phyloP scores from a whole-genome alignment of 2,797 vertebrate genomes.

The Propithecus deckenii region DNA sequence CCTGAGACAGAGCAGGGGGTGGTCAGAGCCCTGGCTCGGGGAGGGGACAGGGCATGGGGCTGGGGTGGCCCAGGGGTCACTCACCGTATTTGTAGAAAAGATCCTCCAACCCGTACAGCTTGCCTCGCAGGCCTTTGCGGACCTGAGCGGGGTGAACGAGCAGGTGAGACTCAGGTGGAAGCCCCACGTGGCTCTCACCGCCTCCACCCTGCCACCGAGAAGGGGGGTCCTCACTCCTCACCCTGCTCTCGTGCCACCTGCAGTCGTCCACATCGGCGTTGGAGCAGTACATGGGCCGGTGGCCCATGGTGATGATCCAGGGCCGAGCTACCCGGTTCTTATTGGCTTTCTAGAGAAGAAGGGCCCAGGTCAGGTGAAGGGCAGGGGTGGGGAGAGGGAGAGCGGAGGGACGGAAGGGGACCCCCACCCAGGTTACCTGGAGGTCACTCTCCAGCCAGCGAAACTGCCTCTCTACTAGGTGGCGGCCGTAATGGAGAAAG shows the following conservation, averaged over 20 bases:
- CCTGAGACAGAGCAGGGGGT: conserved; percentile 80
- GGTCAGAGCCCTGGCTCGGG: background rate
- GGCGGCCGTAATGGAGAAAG: conserved; percentile 87
- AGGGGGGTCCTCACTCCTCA: conserved; percentile 82
- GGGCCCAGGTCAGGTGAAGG: background rate
- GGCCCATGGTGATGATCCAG: conserved; percentile 96
- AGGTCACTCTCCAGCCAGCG: conserved; percentile 91
- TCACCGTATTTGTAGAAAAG: conserved; percentile 83
- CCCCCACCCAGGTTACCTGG: conserved; percentile 83
- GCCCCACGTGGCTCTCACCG: rapidly evolving
- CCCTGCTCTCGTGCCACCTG: conserved; percentile 87
- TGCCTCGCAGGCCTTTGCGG: conserved; percentile 73
- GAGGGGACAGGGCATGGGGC: background rate
- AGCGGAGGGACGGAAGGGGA: background rate
- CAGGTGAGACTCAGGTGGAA: background rate
- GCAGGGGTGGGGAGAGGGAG: rapidly evolving
- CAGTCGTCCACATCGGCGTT: conserved; percentile 93
- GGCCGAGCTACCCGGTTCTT: conserved; percentile 86
- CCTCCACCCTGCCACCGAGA: rapidly evolving
- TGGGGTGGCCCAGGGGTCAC: background rate
- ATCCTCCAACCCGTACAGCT: conserved; percentile 78
- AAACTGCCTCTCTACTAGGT: conserved; percentile 90
- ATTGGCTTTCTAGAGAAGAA: conserved; percentile 87
- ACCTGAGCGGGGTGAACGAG: conserved; percentile 51
- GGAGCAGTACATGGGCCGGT: conserved; percentile 96